Percentiles rank a stretch among this genome's conserved stretches.
Conservation (phyloP, 1,140 invertebrate genomes). For the Pseudomyrmex pallidus region DNA sequence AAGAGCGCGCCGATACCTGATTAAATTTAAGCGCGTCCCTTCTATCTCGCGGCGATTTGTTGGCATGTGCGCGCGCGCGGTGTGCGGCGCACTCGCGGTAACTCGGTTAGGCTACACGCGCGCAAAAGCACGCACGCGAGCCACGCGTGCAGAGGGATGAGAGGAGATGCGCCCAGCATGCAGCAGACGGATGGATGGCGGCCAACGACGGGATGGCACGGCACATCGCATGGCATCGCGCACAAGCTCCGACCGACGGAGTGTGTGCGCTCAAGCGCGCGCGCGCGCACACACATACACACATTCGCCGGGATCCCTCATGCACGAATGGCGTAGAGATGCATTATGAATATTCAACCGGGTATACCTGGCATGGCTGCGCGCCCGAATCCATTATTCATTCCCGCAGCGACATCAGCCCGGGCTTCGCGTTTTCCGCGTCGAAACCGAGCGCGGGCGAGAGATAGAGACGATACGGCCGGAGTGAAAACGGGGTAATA, state of each 20-base stretch:
- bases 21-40: slow-evolving; percentile 42
- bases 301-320: slow-evolving; percentile 12
- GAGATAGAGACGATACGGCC: background rate
- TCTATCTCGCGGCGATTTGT: background rate
- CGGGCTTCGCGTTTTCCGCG: slow-evolving; percentile 73
- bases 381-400: slow-evolving; percentile 83
- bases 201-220: background rate
- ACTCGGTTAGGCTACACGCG: slow-evolving; percentile 16
- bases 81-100: background rate
- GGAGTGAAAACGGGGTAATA: background rate
- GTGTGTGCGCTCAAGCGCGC: too few species aligned
- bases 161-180: background rate
- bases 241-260: background rate
- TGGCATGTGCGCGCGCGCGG: background rate
- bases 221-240: too few species aligned
- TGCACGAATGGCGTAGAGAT: slow-evolving; percentile 57
- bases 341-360: slow-evolving; percentile 83
- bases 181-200: background rate
- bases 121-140: slow-evolving; percentile 19
- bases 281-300: background rate
- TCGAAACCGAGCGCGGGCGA: slow-evolving; percentile 36
- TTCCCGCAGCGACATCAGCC: slow-evolving; percentile 76
- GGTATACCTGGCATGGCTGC: slow-evolving; percentile 79
- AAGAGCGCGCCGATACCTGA: slow-evolving; percentile 4
- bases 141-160: slow-evolving; percentile 42